Conservation (phyloP, 2,113 vertebrate genomes). For the Coptodon rendalli region DNA sequence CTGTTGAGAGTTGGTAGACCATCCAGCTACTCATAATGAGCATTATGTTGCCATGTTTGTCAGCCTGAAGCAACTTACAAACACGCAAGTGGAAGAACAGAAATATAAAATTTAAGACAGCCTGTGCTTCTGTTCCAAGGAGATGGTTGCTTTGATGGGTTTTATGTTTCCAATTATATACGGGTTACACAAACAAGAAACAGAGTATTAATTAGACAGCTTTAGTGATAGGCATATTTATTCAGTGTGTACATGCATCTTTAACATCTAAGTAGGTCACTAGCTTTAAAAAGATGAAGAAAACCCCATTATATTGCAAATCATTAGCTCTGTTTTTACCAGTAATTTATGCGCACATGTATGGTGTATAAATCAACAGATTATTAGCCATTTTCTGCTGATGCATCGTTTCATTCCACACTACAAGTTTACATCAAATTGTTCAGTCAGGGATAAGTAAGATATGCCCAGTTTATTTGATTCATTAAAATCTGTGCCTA, state of each 20-base stretch:
- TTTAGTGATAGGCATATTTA: background rate
- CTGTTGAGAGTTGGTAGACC: background rate
- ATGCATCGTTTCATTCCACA: background rate
- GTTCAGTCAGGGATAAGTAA: slow-evolving; percentile 3
- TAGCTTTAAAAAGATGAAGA: background rate
- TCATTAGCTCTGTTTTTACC: background rate
- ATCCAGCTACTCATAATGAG: background rate
- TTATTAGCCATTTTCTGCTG: background rate
- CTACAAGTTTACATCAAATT: background rate
- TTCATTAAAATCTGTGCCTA: slow-evolving; percentile 5
- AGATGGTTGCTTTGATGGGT: background rate
- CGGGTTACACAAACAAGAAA: background rate
- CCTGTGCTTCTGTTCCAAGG: background rate
- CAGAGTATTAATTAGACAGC: background rate
- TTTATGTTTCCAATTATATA: background rate
- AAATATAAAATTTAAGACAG: background rate
- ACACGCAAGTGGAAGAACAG: background rate
- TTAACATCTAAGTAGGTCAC: background rate
- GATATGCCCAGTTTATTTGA: background rate
- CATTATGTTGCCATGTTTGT: background rate
- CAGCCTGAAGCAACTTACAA: background rate
- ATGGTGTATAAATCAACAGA: background rate
- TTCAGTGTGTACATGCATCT: background rate
- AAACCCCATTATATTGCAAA: background rate
- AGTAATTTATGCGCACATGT: background rate